These are phyloP conservation scores for Drusus annulatus DNA, from an alignment of 1,140 invertebrate species.

Conservation along the genomic window DNA sequence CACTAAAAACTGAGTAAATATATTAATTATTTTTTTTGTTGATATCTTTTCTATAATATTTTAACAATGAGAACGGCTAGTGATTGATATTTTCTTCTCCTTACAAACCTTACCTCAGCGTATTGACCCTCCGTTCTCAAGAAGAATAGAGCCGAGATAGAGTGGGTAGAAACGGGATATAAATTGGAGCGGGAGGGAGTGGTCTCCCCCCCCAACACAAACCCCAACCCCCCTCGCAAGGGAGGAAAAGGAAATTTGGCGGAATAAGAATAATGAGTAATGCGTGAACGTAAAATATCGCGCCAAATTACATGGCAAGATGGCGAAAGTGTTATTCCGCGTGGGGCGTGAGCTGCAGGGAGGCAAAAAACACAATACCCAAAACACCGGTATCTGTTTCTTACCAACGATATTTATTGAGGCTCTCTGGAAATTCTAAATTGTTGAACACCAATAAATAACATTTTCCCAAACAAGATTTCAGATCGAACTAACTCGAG, in stretches of 20 bases:
- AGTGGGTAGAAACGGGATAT: conserved; percentile 12
- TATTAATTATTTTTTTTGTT: too few relatives aligned
- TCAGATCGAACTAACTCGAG: too few relatives aligned
- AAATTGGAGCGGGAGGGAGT: neutral
- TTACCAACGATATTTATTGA: too few relatives aligned
- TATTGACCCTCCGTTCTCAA: conserved; percentile 53
- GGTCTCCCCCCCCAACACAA: neutral
- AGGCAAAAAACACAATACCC: too few relatives aligned
- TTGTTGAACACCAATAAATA: too few relatives aligned
- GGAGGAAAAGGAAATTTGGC: conserved; percentile 52
- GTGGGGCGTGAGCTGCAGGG: conserved; percentile 15
- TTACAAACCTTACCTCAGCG: conserved; percentile 47
- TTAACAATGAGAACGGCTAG: too few relatives aligned
- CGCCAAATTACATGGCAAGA: conserved; percentile 51
- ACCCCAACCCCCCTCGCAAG: neutral
- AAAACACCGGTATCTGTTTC: too few relatives aligned
- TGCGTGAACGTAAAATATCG: conserved; percentile 57
- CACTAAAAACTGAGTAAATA: too few relatives aligned
- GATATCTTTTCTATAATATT: too few relatives aligned
- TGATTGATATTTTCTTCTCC: neutral
- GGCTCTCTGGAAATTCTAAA: too few relatives aligned
- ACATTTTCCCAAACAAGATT: too few relatives aligned
- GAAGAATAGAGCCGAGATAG: conserved; percentile 31
- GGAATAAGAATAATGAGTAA: conserved; percentile 60
- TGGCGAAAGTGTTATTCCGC: conserved; percentile 49